Evolutionary conservation across 1,140 invertebrate genomes (phyloP), one percentile per base, ranked within the genome.

Genomic region (Aphaenogaster floridana): DNA sequence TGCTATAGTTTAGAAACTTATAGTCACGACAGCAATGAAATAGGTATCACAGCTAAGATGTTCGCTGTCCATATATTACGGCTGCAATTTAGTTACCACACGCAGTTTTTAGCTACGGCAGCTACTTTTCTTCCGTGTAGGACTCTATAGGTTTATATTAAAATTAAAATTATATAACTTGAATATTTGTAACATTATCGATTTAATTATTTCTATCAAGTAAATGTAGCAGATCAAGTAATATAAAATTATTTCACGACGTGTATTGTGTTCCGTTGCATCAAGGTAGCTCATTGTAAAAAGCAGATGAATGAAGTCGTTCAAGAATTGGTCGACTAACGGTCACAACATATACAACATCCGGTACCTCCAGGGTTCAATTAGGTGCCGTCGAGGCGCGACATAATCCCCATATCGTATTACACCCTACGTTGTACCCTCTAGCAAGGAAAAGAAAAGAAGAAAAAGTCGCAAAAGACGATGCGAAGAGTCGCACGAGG

Each of bases 351-450:
- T 63, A 57, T 79, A 69, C 86, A 83, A 83, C 63, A 90, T 87
- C 42, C 52, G 50, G 77, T 85, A 91, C 86, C 87, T 91, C 72
- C 64, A 59, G 88, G 36, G 74, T 87, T 92, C 90, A 92, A 92
- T 92, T 92, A 92, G 88, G 89, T 85, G 76, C 86, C 88, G 89
- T 68, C 89, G 78, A 91, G 74, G n/a, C 50, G 50, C 74, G 78
- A 76, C 86, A 71, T 90, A 89, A 91, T 91, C 79, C 79, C 71
- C 78, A 81, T 90, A 80, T 92, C 86, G 74, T 66, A 69, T 91
- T 91, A 91, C 90, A 87, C 68, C 74, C 84, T 52, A 84, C 50
- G 50, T 78, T 4, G 45, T 59, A 61, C 52, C 50, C 48, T 48
- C 42, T 54, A 57, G 64, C 42, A 36, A 84, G 39, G 34, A 48